phyloP scores from a whole-genome alignment of 2,888 invertebrate genomes.

The Epistrophella euchroma region DNA sequence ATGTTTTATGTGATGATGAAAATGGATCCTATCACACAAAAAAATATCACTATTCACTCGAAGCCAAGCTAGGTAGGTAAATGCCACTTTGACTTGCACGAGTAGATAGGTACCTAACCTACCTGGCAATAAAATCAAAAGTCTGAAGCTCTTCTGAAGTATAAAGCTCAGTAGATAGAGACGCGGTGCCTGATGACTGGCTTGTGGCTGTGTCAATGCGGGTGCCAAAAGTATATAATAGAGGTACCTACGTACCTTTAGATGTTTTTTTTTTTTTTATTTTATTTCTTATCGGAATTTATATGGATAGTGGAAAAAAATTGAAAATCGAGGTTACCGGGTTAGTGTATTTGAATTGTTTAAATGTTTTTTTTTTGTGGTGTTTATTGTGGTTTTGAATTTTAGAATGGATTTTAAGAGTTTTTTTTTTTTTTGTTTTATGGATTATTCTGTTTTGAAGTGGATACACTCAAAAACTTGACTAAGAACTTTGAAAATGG shows the following conservation, averaged over 20 bases:
- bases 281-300: not conserved
- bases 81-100: conserved; percentile 38
- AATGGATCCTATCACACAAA: conserved; percentile 69
- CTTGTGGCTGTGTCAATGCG: conserved; percentile 46
- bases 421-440: not conserved
- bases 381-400: conserved; percentile 28
- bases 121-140: conserved; percentile 60
- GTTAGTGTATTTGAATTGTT: conserved; percentile 45
- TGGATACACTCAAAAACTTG: not conserved
- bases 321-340: conserved; percentile 43
- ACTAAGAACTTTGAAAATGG: not conserved
- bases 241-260: not conserved
- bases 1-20: conserved; percentile 70
- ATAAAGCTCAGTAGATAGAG: not conserved
- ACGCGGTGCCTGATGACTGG: not conserved
- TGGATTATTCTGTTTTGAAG: not conserved
- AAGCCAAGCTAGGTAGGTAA: conserved; percentile 7
- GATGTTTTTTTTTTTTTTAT: not conserved
- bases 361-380: not conserved
- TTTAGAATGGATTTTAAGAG: conserved; percentile 7
- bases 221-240: conserved; percentile 24
- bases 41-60: conserved; percentile 57
- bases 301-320: not conserved
- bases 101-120: conserved; percentile 39
- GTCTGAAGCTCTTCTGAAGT: conserved; percentile 34